Evolutionary conservation across 2,888 invertebrate species (phyloP).

Genomic region (Drosophila niveifrons): DNA sequence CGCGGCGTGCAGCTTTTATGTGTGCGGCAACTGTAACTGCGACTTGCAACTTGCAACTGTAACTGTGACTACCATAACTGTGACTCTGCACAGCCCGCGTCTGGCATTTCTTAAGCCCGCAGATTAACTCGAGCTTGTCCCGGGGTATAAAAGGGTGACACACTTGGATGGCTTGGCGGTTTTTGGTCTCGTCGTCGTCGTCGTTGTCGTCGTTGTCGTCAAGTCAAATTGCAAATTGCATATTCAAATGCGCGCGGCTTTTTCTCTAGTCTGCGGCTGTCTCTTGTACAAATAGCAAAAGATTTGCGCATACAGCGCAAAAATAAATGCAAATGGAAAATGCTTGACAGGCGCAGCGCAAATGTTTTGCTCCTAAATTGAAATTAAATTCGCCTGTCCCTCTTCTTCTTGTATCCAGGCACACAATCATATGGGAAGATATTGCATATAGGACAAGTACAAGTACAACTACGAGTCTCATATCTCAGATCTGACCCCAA

Average conservation of each 20-base stretch:
- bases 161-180: constrained; percentile 33
- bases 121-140: constrained; percentile 66
- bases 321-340: constrained; percentile 75
- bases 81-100: constrained; percentile 38
- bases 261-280: constrained; percentile 78
- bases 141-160: not conserved
- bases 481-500: constrained; percentile 62
- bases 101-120: constrained; percentile 76
- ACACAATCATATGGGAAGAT: constrained; percentile 38
- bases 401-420: not conserved
- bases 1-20: constrained; percentile 68
- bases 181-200: constrained; percentile 56
- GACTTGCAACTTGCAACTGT: constrained; percentile 13
- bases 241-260: constrained; percentile 78
- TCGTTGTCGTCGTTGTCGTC: constrained; percentile 40
- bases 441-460: constrained; percentile 3
- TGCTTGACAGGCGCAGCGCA: constrained; percentile 61
- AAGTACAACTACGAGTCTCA: constrained; percentile 30
- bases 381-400: constrained; percentile 67
- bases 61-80: constrained; percentile 14
- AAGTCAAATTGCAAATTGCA: constrained; percentile 82
- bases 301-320: constrained; percentile 78
- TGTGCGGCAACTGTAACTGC: constrained; percentile 43
- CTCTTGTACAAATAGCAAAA: constrained; percentile 79
- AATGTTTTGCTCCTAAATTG: constrained; percentile 75